phyloP scores from a whole-genome alignment of 2,797 vertebrate species.

The Xenops minutus region DNA sequence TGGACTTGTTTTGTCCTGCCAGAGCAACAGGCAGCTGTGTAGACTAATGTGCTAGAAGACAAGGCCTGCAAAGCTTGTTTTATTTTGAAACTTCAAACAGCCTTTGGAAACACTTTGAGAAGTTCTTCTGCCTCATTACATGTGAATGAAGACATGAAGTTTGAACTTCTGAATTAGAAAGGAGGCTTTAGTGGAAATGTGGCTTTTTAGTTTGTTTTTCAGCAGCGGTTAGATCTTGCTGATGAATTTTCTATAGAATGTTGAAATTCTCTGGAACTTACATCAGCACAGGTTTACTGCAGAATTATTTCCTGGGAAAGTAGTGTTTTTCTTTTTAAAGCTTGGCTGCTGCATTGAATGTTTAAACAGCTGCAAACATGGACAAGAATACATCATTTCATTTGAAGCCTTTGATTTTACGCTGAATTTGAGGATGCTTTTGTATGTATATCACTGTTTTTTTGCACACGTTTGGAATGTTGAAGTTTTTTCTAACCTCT shows the following conservation, averaged over 20 bases:
- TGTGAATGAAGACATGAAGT: not conserved
- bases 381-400: not conserved
- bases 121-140: slow-evolving; percentile 13
- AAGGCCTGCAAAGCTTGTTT: not conserved
- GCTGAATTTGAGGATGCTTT: not conserved
- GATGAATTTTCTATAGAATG: not conserved
- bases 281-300: not conserved
- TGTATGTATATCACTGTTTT: not conserved
- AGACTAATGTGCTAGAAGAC: not conserved
- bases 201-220: not conserved
- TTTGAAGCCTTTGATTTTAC: not conserved
- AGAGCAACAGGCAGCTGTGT: not conserved
- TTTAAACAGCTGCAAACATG: slow-evolving; percentile 11
- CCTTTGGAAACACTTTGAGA: not conserved
- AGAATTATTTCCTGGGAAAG: slow-evolving; percentile 16
- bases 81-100: not conserved
- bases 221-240: not conserved
- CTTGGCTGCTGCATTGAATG: slow-evolving; percentile 8
- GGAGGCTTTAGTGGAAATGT: not conserved
- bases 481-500: not conserved
- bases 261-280: not conserved
- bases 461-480: not conserved
- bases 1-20: not conserved
- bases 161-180: not conserved
- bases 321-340: not conserved